phyloP scores from a whole-genome alignment of 2,888 invertebrate genomes.

The Colletes collaris region DNA sequence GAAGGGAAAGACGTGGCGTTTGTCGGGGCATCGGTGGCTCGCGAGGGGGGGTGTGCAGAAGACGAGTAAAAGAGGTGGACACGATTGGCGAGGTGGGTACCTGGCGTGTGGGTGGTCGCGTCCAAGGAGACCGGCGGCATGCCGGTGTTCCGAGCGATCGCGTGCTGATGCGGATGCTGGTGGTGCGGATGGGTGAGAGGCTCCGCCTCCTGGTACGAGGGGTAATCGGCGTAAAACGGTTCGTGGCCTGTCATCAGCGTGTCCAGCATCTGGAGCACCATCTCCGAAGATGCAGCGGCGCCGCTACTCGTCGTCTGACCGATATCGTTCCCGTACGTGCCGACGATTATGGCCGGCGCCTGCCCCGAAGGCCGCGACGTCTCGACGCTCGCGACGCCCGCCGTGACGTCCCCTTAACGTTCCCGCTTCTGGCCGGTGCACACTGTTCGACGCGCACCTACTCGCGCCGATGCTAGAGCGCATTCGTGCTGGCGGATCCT shows the following conservation, averaged over 20 bases:
- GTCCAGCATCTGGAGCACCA: slow-evolving; percentile 90
- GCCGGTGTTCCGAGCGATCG: slow-evolving; percentile 76
- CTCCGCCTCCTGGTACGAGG: slow-evolving; percentile 82
- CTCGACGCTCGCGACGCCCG: slow-evolving; percentile 82
- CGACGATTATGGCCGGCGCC: slow-evolving; percentile 77
- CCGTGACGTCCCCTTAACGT: slow-evolving; percentile 78
- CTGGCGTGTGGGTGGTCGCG: slow-evolving; percentile 82
- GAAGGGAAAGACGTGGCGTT: no score
- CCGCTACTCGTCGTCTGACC: slow-evolving; percentile 56
- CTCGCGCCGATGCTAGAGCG: slow-evolving; percentile 46
- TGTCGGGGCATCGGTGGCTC: no score
- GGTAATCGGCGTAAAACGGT: slow-evolving; percentile 89
- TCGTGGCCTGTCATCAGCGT: slow-evolving; percentile 87
- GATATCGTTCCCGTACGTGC: slow-evolving; percentile 67
- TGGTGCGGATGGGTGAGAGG: slow-evolving; percentile 73
- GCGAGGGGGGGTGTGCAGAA: no score
- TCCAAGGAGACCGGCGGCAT: slow-evolving; percentile 80
- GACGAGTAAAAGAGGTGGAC: no score
- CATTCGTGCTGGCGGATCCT: slow-evolving; percentile 47
- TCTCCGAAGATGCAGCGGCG: slow-evolving; percentile 84
- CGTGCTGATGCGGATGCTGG: slow-evolving; percentile 72
- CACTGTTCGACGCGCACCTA: slow-evolving; percentile 32
- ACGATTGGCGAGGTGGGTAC: slow-evolving; percentile 62
- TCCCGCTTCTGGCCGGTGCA: slow-evolving; percentile 24
- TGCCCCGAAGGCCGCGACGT: slow-evolving; percentile 80